These are phyloP conservation scores for Cerceris rybyensis DNA, from an alignment of 2,888 invertebrate genomes.

Conservation along the genomic window DNA sequence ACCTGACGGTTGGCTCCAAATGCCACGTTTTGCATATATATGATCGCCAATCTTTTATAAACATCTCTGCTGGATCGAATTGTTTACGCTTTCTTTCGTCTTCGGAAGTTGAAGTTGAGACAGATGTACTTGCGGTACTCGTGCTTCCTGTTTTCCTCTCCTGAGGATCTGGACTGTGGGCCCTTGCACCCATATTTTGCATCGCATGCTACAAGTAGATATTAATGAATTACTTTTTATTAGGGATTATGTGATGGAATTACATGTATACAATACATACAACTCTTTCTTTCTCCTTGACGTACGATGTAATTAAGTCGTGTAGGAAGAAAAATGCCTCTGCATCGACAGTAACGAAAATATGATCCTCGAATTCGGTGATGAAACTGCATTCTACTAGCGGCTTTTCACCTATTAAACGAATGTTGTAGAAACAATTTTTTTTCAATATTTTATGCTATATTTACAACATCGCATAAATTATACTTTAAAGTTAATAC, in stretches of 20 bases:
- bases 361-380: constrained; percentile 99
- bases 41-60: constrained; percentile 93
- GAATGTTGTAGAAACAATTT: background rate
- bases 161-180: constrained; percentile 81
- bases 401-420: constrained; percentile 88
- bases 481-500: too few relatives aligned
- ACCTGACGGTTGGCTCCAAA: constrained; percentile 95
- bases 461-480: background rate
- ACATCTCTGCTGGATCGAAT: constrained; percentile 84
- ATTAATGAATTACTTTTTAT: background rate
- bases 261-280: constrained; percentile 81
- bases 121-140: constrained; percentile 66
- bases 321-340: constrained; percentile 99
- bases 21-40: constrained; percentile 98
- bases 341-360: constrained; percentile 98
- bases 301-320: constrained; percentile 97
- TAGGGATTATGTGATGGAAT: background rate
- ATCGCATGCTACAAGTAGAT: constrained; percentile 64
- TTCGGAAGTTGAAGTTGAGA: constrained; percentile 68
- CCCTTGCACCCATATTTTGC: constrained; percentile 75
- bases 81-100: constrained; percentile 81
- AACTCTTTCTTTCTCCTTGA: constrained; percentile 95
- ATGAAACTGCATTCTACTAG: constrained; percentile 98
- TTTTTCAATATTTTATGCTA: background rate
- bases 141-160: constrained; percentile 69